A percentile compares a stretch with the other conserved stretches of the same genome.
These are phyloP conservation scores for Tortricodes alternella DNA, from an alignment of 2,888 invertebrate genomes.

Conservation along the genomic window DNA sequence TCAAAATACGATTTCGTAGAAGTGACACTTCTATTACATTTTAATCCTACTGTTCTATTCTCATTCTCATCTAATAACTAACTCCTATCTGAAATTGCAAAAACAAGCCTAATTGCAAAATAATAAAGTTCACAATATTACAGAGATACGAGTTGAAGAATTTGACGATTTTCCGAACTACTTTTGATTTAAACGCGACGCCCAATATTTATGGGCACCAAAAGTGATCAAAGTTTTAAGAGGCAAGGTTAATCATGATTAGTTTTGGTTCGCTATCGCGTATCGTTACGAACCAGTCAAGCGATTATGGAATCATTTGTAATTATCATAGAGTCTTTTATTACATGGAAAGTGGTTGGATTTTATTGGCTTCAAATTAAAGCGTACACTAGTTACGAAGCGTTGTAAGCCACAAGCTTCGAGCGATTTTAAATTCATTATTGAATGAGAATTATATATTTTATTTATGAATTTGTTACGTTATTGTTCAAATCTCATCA, in stretches of 20 bases:
- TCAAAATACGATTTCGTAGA: too few relatives aligned
- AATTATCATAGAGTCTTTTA: slow-evolving; percentile 30
- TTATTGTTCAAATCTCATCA: too few relatives aligned
- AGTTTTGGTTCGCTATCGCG: slow-evolving; percentile 25
- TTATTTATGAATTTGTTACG: too few relatives aligned
- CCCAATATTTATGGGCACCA: slow-evolving; percentile 19
- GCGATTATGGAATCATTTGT: slow-evolving; percentile 29
- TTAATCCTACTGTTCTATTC: too few relatives aligned
- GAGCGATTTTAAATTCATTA: not conserved
- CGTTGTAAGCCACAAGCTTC: not conserved
- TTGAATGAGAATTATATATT: too few relatives aligned
- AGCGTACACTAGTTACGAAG: slow-evolving; percentile 29
- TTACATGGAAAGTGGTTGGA: slow-evolving; percentile 26
- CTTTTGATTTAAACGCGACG: slow-evolving; percentile 21
- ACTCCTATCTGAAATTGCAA: too few relatives aligned
- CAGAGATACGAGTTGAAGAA: too few relatives aligned
- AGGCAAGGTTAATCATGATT: slow-evolving; percentile 30
- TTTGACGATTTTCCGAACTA: too few relatives aligned
- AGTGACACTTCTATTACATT: too few relatives aligned
- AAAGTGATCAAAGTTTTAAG: slow-evolving; percentile 24
- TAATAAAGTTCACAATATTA: too few relatives aligned
- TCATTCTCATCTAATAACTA: too few relatives aligned
- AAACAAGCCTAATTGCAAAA: too few relatives aligned
- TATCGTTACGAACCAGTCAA: slow-evolving; percentile 1
- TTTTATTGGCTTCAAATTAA: slow-evolving; percentile 32